Evolutionary conservation across 2,113 vertebrate species (phyloP), one percentile per base, ranked within the genome.

Genomic region (Misgurnus anguillicaudatus): DNA sequence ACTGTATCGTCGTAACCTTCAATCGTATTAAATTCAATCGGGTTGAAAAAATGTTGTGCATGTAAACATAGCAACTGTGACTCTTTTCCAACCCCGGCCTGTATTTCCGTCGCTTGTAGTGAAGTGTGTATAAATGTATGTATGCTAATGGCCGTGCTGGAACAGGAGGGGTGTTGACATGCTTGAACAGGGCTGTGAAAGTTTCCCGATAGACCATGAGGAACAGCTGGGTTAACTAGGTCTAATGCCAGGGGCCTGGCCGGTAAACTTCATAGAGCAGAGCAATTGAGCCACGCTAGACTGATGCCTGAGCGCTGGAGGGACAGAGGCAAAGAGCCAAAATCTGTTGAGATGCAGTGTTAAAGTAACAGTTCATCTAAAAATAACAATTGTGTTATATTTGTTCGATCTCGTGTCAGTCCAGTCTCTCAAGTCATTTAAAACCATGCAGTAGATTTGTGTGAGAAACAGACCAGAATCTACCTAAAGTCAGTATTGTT

Each of bases 161-260:
- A 68, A 16, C 51, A 78, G 53, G 24, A 69, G 53, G 51, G 41
- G 53, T 47, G 24, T 68, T 78, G 39, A 48, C 67, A 51, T 61
- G 53, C 36, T 69, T 69, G 19, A 78, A 38, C 41, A 69, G 66
- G 68, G 76, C 65, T 51, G 65, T 69, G 42, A 69, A 78, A 53
- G 47, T 69, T 48, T 77, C 68, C 67, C 51, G 55, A 45, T 62
- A 78, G 75, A 55, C 75, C 58, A 31, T 11, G 13, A 38, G 19
- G 75, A 78, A 75, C 83, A 84, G 79, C 82, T 78, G 75, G 64
- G 75, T 75, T 64, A 79, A 75, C 39, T 45, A 39, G 71, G 68
- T 48, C 62, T 69, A 74, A 39, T 24, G 77, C 78, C 69, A 55
- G 39, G 55, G 77, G 78, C 75, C 53, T 51, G 13, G 14, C 13